Base-by-base conservation (phyloP, 2,888 invertebrate genomes). In the Chalcis sispes region DNA sequence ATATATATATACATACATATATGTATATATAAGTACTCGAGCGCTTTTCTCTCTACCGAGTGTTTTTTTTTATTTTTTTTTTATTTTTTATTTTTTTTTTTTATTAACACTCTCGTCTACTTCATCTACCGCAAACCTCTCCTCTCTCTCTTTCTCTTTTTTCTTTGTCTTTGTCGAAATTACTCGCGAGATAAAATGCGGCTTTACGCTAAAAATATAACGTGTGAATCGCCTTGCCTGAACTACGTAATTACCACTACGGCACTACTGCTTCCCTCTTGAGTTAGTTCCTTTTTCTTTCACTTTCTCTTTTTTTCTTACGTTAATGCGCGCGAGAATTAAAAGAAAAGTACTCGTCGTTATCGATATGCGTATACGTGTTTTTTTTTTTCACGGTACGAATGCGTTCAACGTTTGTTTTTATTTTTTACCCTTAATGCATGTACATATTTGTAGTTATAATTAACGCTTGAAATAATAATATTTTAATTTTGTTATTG, bases 311-410 rank as follows among this genome's bases (percentile, higher is more conserved):
- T 29, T 66, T 59, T 56, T n/a, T n/a, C n/a, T 27, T 46, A 61
- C 40, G 48, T 52, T 18, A 59, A 61, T 8, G 29, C 18, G 13
- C 40, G 64, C 32, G 46, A 23, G 65, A 75, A 75, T 75, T 75
- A 75, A 75, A 75, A 75, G 32, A 25, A 23, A 69, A 64, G 52
- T 32, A 59, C 62, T 75, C 62, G 66, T 59, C 32, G 61, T 67
- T 74, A 66, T 72, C 42, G 72, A 52, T 59, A 66, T 59, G 36
- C 20, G 23, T 23, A 8, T 20, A 0, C 23, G 62, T 10, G 8
- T 50, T 36, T 10, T 10, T 10, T 10, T 10, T 36, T 36, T 72
- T 72, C 58, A 65, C 25, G 20, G 42, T 15, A 42, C 13, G 8
- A 40, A 13, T 20, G 27, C 48, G 42, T 69, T 58, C 27, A 48